A percentile compares a stretch with the other conserved stretches of the same genome.
Evolutionary conservation across 2,888 invertebrate species (phyloP).

Genomic region (Notodromas monacha): DNA sequence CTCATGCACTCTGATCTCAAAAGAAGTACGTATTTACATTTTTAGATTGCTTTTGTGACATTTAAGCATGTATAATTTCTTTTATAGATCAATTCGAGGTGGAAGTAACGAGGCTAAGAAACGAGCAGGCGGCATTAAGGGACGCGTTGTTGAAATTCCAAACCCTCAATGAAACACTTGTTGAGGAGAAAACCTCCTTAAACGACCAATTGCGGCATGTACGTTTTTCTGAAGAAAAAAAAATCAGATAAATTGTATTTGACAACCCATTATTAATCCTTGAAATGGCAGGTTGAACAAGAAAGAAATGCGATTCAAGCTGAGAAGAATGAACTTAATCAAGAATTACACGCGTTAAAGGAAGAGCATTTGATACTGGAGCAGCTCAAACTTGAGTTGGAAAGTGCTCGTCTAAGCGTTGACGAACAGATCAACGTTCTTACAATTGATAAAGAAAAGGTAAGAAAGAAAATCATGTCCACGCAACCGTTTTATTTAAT

Average conservation of each 20-base stretch:
- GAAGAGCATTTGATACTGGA: conserved; percentile 59
- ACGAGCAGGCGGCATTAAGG: conserved; percentile 15
- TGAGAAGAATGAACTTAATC: conserved; percentile 41
- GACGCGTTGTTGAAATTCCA: conserved; percentile 17
- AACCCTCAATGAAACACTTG: conserved; percentile 16
- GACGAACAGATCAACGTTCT: conserved; percentile 47
- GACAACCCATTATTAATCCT: too few species aligned
- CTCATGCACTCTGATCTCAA: background rate
- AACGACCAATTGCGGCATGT: too few species aligned
- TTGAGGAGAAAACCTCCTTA: conserved; percentile 16
- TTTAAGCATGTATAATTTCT: conserved; percentile 5
- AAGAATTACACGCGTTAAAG: conserved; percentile 42
- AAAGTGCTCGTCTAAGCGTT: conserved; percentile 45
- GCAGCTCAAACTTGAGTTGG: conserved; percentile 51
- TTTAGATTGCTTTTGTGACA: conserved; percentile 7
- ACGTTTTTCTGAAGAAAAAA: too few species aligned
- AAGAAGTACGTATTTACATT: background rate
- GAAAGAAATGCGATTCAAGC: conserved; percentile 34
- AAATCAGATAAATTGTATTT: too few species aligned
- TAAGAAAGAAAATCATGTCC: too few species aligned
- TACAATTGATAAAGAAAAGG: conserved; percentile 48
- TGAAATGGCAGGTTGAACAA: conserved; percentile 31
- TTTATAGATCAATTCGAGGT: conserved; percentile 12
- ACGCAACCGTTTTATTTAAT: too few species aligned
- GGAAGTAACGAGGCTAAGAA: conserved; percentile 15